Evolutionary conservation across 2,888 invertebrate genomes (phyloP), one percentile per base, ranked within the genome.

Genomic region (Neoascia interrupta): DNA sequence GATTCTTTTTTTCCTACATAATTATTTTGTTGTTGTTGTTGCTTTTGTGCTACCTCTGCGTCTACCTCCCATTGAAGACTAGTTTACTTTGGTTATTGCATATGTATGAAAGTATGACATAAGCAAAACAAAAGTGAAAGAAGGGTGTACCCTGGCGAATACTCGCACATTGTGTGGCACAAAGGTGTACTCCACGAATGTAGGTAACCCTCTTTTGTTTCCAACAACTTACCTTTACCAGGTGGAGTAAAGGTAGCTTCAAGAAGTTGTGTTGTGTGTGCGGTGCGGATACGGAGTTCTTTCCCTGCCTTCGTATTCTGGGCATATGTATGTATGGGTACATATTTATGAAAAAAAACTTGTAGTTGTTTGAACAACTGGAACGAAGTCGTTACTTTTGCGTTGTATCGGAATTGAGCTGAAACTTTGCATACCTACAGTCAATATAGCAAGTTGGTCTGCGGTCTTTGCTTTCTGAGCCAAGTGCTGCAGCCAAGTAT

Each of bases 101-200:
- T 76, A 64, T 64, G 53, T 64, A 64, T 66, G 53, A 41, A 76
- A 39, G 76, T 79, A 72, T 79, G 76, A 79, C 76, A 79, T 79
- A 79, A 79, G 76, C 72, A 66, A 79, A 79, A 66, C 60, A 72
- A 66, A 72, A 60, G 18, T 49, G n/a, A 66, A 60, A 63, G 72
- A 72, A 60, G 76, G 66, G 72, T 66, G 72, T 56, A 45, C 64
- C 43, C 51, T 11, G 23, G 13, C 8, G 51, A 34, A 49, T 60
- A 34, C 39, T 49, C 16, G 58, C 37, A 66, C 36, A 47, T 53
- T 43, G 11, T 28, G 37, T 37, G 53, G 41, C n/a, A n/a, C n/a
- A 45, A 39, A 54, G 51, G 26, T 15, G 31, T 31, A 60, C n/a
- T n/a, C n/a, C n/a, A n/a, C n/a, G n/a, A n/a, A n/a, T n/a, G n/a